Percentiles rank a stretch among this genome's conserved stretches.
phyloP scores from a whole-genome alignment of 2,888 invertebrate species.

The Oegoconia quadripuncta region DNA sequence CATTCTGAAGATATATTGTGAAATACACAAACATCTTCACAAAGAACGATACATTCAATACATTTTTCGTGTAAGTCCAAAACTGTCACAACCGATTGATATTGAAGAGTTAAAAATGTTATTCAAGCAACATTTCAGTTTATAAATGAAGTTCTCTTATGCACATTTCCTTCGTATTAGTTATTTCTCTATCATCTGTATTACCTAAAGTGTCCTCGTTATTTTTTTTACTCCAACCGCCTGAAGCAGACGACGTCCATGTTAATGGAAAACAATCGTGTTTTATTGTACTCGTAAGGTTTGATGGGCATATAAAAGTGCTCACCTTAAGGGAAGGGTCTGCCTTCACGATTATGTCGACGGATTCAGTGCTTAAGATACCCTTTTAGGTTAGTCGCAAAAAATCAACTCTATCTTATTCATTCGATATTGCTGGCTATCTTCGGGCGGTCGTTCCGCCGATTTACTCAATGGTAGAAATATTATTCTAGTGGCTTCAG shows the following conservation, averaged over 20 bases:
- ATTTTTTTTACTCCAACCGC: conserved; percentile 9
- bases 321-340: conserved; percentile 69
- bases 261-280: conserved; percentile 77
- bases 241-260: conserved; percentile 39
- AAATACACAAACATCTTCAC: too few relatives aligned
- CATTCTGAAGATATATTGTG: too few relatives aligned
- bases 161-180: too few relatives aligned
- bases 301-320: conserved; percentile 74
- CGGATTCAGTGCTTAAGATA: conserved; percentile 65
- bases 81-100: too few relatives aligned
- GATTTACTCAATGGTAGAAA: conserved; percentile 22
- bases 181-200: not conserved
- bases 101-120: too few relatives aligned
- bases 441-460: conserved; percentile 23
- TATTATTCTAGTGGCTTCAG: conserved; percentile 8
- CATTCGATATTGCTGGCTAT: conserved; percentile 36
- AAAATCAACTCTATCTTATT: conserved; percentile 56
- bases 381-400: conserved; percentile 61
- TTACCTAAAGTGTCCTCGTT: conserved; percentile 3
- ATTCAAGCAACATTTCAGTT: too few relatives aligned
- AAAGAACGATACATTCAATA: too few relatives aligned
- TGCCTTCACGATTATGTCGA: conserved; percentile 64
- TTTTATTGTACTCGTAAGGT: conserved; percentile 74
- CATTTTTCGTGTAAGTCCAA: too few relatives aligned
- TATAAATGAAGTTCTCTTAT: too few relatives aligned